Evolutionary conservation across 2,888 invertebrate genomes (phyloP), one percentile per base, ranked within the genome.

Genomic region (Ormyrus pomaceus): DNA sequence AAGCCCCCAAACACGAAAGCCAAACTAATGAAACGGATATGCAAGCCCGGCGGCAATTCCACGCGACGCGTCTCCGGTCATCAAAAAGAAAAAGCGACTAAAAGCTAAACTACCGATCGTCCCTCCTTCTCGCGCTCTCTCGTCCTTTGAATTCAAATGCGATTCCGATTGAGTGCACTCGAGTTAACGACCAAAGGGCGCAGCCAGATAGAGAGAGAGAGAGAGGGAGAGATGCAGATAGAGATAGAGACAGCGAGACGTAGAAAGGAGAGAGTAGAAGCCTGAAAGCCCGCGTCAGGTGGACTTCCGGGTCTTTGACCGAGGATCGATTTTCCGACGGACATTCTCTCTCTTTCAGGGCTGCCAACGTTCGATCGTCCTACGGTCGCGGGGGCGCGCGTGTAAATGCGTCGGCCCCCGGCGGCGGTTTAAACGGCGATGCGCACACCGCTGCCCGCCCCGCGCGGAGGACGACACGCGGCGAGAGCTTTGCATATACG

Each of bases 251-350:
- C 2, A 48, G 64, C 13, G 73, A 56, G 55, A 55, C 64, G 45
- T 56, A 74, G 53, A 10, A 9, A 64, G 34, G 64, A 13, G 4
- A 45, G 48, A 59, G 61, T 3, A 64, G 69, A 69, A 64, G 68
- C 78, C 50, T 62, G 68, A 69, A 68, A 70, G 74, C 69, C 9
- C 11, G 64, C 65, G 81, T 81, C 74, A 81, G 81, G 75, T 75
- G 81, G 75, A 81, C 78, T 81, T 81, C 81, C 75, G 76, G 81
- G 81, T 81, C 81, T 81, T 78, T 81, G 81, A 79, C 74, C 81
- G 66, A 51, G 68, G 64, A 81, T 81, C 81, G 81, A 78, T 79
- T 81, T 75, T 71, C 72, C 71, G 64, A n/a, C 66, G 66, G 61
- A 59, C 65, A 61, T 61, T 66, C 68, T 55, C 68, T 55, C 19